Evolutionary conservation across 2,113 vertebrate species (phyloP).

Genomic region (Myanophis thanlyinensis): DNA sequence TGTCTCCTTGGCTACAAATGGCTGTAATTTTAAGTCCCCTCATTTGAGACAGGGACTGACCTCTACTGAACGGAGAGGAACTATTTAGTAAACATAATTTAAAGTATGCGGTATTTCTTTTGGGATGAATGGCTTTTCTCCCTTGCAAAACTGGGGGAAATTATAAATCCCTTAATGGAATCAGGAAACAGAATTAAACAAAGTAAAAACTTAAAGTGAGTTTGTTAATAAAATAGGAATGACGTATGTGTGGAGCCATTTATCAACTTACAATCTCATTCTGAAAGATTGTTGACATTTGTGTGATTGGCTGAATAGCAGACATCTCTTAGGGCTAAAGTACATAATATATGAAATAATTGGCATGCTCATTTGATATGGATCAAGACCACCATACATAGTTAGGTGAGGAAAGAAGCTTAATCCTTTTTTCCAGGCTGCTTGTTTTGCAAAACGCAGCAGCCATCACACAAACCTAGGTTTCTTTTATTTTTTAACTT

Average conservation of each 20-base stretch:
- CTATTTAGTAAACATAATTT: neutral
- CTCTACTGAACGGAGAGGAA: neutral
- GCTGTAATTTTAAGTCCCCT: neutral
- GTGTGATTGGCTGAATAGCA: neutral
- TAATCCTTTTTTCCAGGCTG: neutral
- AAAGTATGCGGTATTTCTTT: neutral
- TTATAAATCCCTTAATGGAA: conserved; percentile 6
- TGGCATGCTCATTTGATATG: neutral
- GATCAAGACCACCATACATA: neutral
- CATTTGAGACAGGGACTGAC: neutral
- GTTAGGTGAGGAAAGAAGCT: neutral
- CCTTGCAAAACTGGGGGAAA: conserved; percentile 42
- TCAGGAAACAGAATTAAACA: conserved; percentile 19
- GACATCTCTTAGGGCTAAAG: neutral
- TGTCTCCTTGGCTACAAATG: conserved; percentile 39
- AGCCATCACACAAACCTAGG: neutral
- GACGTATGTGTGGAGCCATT: conserved; percentile 38
- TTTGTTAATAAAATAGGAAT: conserved; percentile 27
- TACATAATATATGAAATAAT: neutral
- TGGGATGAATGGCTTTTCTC: conserved; percentile 12
- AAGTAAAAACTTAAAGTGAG: conserved; percentile 13
- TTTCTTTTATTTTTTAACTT: neutral
- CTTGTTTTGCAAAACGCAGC: neutral
- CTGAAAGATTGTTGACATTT: neutral
- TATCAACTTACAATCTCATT: conserved; percentile 47